Evolutionary conservation across 1,140 invertebrate species (phyloP).

Genomic region (Euwallacea similis): DNA sequence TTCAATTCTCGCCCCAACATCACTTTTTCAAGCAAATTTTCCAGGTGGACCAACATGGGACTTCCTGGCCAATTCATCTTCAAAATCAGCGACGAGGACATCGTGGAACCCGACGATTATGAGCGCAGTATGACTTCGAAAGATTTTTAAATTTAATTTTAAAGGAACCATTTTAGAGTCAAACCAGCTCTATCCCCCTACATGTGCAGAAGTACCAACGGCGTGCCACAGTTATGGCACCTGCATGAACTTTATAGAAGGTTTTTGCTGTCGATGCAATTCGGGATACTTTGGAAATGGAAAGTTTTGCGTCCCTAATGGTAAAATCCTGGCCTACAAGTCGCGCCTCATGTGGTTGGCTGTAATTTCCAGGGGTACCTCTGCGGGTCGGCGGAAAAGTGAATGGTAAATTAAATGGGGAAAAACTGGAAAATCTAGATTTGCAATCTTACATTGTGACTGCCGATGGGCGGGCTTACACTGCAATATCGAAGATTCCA

Average conservation of each 20-base stretch:
- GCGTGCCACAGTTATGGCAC: conserved; percentile 79
- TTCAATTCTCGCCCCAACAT: neutral
- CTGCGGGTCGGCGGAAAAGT: conserved; percentile 85
- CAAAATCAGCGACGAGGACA: conserved; percentile 69
- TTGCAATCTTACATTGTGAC: conserved; percentile 92
- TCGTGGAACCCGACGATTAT: conserved; percentile 68
- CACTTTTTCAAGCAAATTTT: conserved; percentile 38
- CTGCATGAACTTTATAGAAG: conserved; percentile 79
- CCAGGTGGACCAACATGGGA: conserved; percentile 82
- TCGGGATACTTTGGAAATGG: conserved; percentile 88
- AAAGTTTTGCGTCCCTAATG: conserved; percentile 79
- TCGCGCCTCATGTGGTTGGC: neutral
- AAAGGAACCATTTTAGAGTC: conserved; percentile 10
- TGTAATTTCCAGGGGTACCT: conserved; percentile 64
- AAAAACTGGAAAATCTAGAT: conserved; percentile 73
- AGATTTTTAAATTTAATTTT: conserved; percentile 3
- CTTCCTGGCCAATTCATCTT: conserved; percentile 83
- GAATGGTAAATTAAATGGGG: conserved; percentile 76
- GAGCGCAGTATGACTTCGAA: conserved; percentile 51
- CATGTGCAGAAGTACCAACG: conserved; percentile 61
- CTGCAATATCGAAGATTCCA: conserved; percentile 81
- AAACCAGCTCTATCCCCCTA: conserved; percentile 41
- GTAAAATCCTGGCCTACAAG: conserved; percentile 52
- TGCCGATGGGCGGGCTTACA: conserved; percentile 85
- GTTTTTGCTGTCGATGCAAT: conserved; percentile 87